Evolutionary conservation across 2,888 invertebrate genomes (phyloP).

Genomic region (Zygogramma bicolorata): DNA sequence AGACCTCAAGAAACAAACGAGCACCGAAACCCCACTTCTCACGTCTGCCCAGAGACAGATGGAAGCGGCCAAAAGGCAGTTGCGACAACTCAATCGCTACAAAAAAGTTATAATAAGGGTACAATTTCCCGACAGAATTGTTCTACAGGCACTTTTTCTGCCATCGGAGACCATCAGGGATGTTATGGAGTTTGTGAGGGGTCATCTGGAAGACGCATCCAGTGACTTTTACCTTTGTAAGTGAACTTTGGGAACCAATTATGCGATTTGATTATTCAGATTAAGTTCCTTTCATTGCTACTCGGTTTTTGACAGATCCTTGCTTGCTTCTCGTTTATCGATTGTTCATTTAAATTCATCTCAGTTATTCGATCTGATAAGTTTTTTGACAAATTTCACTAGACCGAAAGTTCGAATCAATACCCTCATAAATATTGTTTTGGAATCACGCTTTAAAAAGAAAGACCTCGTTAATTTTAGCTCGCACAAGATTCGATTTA

Average conservation of each 20-base stretch:
- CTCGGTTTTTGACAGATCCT: no score
- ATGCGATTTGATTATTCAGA: no score
- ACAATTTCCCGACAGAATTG: constrained; percentile 87
- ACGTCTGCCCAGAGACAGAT: constrained; percentile 75
- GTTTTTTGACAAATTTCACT: no score
- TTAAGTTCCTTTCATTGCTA: no score
- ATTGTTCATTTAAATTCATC: no score
- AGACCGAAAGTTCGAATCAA: no score
- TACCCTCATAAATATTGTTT: no score
- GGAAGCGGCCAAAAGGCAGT: constrained; percentile 70
- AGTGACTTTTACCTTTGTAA: constrained; percentile 84
- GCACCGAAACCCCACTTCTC: constrained; percentile 81
- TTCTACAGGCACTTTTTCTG: constrained; percentile 87
- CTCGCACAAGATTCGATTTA: no score
- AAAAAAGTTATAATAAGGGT: constrained; percentile 84
- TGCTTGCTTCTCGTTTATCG: no score
- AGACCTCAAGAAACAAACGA: constrained; percentile 76
- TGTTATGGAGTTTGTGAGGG: constrained; percentile 80
- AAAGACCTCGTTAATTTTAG: no score
- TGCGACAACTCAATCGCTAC: constrained; percentile 76
- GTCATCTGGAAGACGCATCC: constrained; percentile 75
- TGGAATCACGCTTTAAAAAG: no score
- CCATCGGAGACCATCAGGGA: constrained; percentile 80
- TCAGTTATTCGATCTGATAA: no score
- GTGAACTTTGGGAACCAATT: constrained; percentile 65